Percentiles rank a stretch among this genome's conserved stretches.
phyloP scores from a whole-genome alignment of 2,113 vertebrate species.

The Actinemys pallida region DNA sequence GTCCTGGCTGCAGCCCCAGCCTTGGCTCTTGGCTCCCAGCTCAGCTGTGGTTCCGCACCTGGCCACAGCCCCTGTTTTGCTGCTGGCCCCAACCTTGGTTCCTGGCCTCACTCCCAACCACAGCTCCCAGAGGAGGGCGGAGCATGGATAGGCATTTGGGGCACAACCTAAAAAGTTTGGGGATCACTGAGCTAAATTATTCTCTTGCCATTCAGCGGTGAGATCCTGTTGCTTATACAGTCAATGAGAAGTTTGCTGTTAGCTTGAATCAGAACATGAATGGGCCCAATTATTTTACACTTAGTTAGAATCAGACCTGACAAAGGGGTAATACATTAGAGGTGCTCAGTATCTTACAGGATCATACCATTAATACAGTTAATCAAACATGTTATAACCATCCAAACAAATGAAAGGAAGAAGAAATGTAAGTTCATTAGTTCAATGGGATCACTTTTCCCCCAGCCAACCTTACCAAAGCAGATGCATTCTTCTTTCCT shows the following conservation, averaged over 20 bases:
- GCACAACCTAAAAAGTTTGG: too few species aligned
- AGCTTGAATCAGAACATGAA: background rate
- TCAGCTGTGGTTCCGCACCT: too few species aligned
- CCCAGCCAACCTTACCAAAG: background rate
- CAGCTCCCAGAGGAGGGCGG: too few species aligned
- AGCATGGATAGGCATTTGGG: too few species aligned
- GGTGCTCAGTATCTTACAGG: background rate
- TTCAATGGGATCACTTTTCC: background rate
- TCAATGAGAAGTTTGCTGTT: background rate
- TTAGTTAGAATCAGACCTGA: background rate
- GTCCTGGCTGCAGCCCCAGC: too few species aligned
- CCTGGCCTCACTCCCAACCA: too few species aligned
- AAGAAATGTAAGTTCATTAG: background rate
- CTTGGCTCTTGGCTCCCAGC: too few species aligned
- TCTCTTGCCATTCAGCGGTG: background rate
- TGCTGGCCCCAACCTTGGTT: too few species aligned
- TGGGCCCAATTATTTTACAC: background rate
- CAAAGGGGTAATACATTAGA: background rate
- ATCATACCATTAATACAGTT: background rate
- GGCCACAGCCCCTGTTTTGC: too few species aligned
- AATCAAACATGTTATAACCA: background rate
- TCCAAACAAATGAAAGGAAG: background rate
- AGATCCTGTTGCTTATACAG: fast-evolving
- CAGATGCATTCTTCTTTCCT: background rate
- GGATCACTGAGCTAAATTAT: background rate